Percentiles rank a stretch among this genome's conserved stretches.
Evolutionary conservation across 2,888 invertebrate genomes (phyloP).

Genomic region (Leptopilina syphax): DNA sequence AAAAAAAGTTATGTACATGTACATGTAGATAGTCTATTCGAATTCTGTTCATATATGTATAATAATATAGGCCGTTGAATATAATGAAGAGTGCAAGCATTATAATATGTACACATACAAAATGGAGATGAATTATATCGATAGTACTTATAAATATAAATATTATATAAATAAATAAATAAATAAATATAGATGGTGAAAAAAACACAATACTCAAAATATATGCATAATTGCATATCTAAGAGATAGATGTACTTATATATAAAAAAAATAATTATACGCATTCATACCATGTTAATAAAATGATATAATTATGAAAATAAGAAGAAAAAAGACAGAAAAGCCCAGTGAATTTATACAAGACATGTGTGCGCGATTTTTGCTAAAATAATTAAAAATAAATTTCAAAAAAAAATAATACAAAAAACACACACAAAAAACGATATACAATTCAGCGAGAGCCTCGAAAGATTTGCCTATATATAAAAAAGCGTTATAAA

Average conservation of each 20-base stretch:
- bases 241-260: neutral
- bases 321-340: neutral
- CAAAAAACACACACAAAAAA: neutral
- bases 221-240: constrained; percentile 35
- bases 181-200: constrained; percentile 43
- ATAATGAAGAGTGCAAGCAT: constrained; percentile 26
- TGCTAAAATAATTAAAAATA: neutral
- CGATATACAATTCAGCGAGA: constrained; percentile 11
- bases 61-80: constrained; percentile 14
- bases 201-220: constrained; percentile 30
- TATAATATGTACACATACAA: neutral
- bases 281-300: constrained; percentile 26
- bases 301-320: neutral
- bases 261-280: neutral
- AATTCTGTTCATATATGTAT: constrained; percentile 17
- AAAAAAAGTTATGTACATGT: constrained; percentile 46
- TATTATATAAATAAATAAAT: constrained; percentile 44
- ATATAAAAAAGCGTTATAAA: neutral
- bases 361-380: constrained; percentile 33
- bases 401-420: no score
- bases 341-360: constrained; percentile 29
- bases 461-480: constrained; percentile 28
- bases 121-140: constrained; percentile 13
- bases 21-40: constrained; percentile 48
- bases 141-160: constrained; percentile 47